Evolutionary conservation across 2,888 invertebrate species (phyloP).

Genomic region (Adelognathus sp.): DNA sequence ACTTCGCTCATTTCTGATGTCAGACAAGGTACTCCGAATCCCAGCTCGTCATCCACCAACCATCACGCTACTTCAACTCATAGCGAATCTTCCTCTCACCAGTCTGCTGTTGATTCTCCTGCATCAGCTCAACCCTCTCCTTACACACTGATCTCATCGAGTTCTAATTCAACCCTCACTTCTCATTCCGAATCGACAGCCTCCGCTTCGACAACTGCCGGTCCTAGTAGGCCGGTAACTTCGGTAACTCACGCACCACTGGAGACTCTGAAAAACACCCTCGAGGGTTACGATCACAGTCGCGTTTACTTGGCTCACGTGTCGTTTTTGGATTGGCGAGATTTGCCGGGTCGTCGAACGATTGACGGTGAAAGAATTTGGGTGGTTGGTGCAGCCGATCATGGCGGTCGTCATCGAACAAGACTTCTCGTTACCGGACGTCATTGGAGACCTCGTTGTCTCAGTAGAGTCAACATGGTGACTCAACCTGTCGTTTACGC

Average conservation of each 20-base stretch:
- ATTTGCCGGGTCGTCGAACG: constrained; percentile 76
- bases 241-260: constrained; percentile 60
- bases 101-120: constrained; percentile 34
- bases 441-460: constrained; percentile 81
- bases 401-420: constrained; percentile 81
- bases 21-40: constrained; percentile 31
- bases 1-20: not conserved
- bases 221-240: constrained; percentile 34
- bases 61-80: constrained; percentile 37
- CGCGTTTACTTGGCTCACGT: constrained; percentile 80
- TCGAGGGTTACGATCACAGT: constrained; percentile 77
- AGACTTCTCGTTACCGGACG: constrained; percentile 81
- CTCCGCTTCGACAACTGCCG: constrained; percentile 19
- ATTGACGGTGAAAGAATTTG: constrained; percentile 70
- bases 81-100: constrained; percentile 24
- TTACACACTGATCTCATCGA: constrained; percentile 39
- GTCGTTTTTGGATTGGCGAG: constrained; percentile 80
- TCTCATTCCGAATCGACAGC: constrained; percentile 33
- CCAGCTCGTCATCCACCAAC: constrained; percentile 34
- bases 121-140: constrained; percentile 61
- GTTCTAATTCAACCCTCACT: constrained; percentile 24
- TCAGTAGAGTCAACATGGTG: constrained; percentile 81
- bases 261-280: constrained; percentile 65
- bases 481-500: constrained; percentile 82
- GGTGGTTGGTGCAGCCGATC: constrained; percentile 81